A percentile compares a stretch with the other conserved stretches of the same genome.
These are phyloP conservation scores for Diploptera punctata DNA, from an alignment of 2,888 invertebrate genomes.

Conservation along the genomic window DNA sequence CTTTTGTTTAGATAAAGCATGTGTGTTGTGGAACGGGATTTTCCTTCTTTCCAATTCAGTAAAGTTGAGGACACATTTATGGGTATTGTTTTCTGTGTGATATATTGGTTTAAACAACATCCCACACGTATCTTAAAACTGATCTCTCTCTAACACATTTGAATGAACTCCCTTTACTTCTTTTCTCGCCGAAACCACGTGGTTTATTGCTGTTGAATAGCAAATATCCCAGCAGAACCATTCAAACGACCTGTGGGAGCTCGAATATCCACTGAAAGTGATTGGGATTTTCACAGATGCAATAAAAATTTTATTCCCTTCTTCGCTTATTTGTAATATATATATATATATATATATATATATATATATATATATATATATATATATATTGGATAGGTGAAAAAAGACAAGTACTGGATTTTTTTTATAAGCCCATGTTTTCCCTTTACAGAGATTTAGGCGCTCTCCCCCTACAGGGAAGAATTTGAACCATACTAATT, in stretches of 20 bases:
- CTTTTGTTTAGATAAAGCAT: no score
- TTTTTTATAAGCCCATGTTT: no score
- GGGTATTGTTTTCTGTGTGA: neutral
- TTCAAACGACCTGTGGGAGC: conserved; percentile 23
- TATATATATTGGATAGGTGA: no score
- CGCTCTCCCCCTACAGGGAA: no score
- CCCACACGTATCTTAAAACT: conserved; percentile 5
- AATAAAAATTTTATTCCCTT: conserved; percentile 34
- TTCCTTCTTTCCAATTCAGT: no score
- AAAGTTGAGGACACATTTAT: neutral
- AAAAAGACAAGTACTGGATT: no score
- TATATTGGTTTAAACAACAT: conserved; percentile 15
- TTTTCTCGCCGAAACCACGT: neutral
- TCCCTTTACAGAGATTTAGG: no score
- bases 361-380: no score
- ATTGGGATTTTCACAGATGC: conserved; percentile 28
- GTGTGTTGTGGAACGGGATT: no score
- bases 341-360: no score
- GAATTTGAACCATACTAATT: no score
- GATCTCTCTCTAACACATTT: neutral
- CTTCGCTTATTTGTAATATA: no score
- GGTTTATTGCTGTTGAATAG: conserved; percentile 29
- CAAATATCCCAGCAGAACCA: conserved; percentile 10
- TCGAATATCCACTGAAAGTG: conserved; percentile 22
- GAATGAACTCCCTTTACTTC: neutral